Conservation (phyloP, 53 echinoderm and acorn worm genomes). For the Hippasteria phrygiana region DNA sequence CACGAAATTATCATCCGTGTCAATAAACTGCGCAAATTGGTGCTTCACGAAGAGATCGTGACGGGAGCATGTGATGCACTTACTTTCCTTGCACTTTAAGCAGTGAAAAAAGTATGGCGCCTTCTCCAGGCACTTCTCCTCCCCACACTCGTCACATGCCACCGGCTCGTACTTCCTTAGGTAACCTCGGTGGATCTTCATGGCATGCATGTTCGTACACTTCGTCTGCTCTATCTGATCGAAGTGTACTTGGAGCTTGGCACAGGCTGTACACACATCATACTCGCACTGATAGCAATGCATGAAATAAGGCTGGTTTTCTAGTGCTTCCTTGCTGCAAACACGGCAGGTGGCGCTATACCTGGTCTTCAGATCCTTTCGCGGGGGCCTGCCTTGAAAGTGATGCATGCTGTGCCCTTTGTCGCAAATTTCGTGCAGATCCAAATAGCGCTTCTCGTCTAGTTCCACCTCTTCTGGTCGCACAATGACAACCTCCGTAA, state of each 20-base stretch:
- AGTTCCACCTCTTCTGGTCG: background rate
- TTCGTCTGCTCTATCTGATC: conserved; percentile 7
- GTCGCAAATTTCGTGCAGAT: background rate
- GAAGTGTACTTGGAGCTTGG: background rate
- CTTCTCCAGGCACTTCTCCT: conserved; percentile 8
- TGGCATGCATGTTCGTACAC: conserved; percentile 31
- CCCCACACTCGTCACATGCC: conserved; percentile 17
- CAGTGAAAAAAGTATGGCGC: conserved; percentile 47
- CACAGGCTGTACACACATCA: background rate
- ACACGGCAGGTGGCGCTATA: conserved; percentile 5
- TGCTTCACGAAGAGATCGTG: conserved; percentile 41
- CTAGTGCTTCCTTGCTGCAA: background rate
- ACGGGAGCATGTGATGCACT: conserved; percentile 36
- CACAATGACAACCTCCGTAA: background rate
- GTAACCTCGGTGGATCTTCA: conserved; percentile 41
- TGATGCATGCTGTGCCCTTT: background rate
- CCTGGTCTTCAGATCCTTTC: background rate
- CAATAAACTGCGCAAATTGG: conserved; percentile 26
- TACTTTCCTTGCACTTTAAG: conserved; percentile 28
- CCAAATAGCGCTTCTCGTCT: background rate
- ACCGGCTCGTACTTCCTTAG: conserved; percentile 10
- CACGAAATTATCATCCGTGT: conserved; percentile 30
- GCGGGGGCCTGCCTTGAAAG: background rate
- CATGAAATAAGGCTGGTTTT: conserved; percentile 1
- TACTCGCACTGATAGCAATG: background rate